Evolutionary conservation across 2,888 invertebrate species (phyloP), one percentile per base, ranked within the genome.

Genomic region (Drosophila helvetica): DNA sequence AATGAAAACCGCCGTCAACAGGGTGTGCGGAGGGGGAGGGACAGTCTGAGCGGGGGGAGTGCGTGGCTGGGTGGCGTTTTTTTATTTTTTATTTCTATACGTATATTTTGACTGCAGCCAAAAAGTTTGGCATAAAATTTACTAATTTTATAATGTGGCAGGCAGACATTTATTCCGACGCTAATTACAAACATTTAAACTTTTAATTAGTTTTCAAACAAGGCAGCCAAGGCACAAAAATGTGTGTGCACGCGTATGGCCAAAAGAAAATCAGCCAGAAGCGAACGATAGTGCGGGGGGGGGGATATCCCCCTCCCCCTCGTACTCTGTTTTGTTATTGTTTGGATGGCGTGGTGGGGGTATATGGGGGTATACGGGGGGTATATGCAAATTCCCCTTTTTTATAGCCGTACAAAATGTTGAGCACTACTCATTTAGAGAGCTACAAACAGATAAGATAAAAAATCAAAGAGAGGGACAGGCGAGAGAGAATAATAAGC

Each of bases 131-230:
- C 72, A 79, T 68, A 52, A 78, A 85, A 85, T 86, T 69, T 51
- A 79, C 72, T 77, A 80, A 85, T 85, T 85, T 80, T 80, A 82
- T 82, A 77, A 83, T 85, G 80, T 76, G 87, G 77, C 74, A 70
- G 70, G 74, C 85, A 87, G 85, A 85, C 87, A 83, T 85, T 85
- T 85, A 79, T 80, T 82, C 75, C 80, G 75, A 77, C 72, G 80
- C 86, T 80, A 87, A 87, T 85, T 87, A 83, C 87, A 83, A 85
- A 76, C 83, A 80, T 79, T 85, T 82, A 70, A 85, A 85, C 77
- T 87, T 85, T 85, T 87, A 85, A 85, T 85, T 85, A 85, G 83
- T 85, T 85, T 87, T 63, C 69, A 65, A 80, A 80, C 81, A 83
- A 75, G 55, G 22, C 22, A 25, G 22, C 25, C 25, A 25, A 25